phyloP scores from a whole-genome alignment of 2,797 vertebrate genomes.

The Typhlichthys subterraneus region DNA sequence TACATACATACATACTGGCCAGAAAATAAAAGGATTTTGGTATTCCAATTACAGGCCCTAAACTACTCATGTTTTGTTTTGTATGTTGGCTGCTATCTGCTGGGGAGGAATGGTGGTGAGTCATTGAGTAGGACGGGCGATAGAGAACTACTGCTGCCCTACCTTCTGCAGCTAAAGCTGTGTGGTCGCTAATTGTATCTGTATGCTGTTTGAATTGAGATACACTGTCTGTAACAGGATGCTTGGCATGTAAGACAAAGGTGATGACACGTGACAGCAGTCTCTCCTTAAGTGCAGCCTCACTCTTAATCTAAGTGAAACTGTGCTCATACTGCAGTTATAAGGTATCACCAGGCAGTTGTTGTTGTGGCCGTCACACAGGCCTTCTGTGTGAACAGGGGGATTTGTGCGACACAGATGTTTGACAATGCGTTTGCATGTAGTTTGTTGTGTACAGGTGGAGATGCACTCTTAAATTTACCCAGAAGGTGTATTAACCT shows the following conservation, averaged over 20 bases:
- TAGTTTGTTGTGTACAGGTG: conserved; percentile 58
- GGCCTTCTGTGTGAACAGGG: conserved; percentile 31
- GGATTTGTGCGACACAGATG: conserved; percentile 20
- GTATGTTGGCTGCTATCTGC: conserved; percentile 37
- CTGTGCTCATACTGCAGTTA: too few relatives aligned
- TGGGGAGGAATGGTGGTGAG: conserved; percentile 52
- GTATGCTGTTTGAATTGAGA: too few relatives aligned
- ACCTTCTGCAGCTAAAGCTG: conserved; percentile 3
- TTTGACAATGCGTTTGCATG: conserved; percentile 40
- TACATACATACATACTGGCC: too few relatives aligned
- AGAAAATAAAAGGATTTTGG: background rate
- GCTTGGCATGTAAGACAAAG: background rate
- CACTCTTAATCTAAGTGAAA: too few relatives aligned
- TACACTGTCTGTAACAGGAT: background rate
- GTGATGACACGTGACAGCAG: background rate
- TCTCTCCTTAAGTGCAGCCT: background rate
- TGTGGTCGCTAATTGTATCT: too few relatives aligned
- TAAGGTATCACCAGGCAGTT: too few relatives aligned
- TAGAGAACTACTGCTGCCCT: conserved; percentile 4
- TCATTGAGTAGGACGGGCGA: conserved; percentile 41
- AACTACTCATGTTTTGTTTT: conserved; percentile 8
- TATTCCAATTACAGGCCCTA: background rate
- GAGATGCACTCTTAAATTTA: conserved; percentile 4
- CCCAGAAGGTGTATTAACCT: conserved; percentile 8
- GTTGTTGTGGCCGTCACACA: conserved; percentile 19